Conservation (phyloP, 1,140 invertebrate genomes). For the Plodia interpunctella region DNA sequence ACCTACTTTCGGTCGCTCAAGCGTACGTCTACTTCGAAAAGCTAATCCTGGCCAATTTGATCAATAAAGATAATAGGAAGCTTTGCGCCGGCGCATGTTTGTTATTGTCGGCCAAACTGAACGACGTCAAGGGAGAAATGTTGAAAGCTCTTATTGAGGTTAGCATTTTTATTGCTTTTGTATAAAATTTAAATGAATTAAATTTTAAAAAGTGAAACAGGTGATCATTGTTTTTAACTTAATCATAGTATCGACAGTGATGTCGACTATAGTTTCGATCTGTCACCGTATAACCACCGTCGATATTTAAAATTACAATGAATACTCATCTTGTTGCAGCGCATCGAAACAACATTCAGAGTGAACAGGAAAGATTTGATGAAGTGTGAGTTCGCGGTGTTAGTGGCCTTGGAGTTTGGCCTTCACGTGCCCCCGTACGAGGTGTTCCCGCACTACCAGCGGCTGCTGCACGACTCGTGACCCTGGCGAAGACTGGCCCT, state of each 20-base stretch:
- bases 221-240: too few relatives aligned
- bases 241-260: too few relatives aligned
- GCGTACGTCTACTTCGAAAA: constrained; percentile 99
- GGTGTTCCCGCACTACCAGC: constrained; percentile 96
- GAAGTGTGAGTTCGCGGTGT: constrained; percentile 94
- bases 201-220: too few relatives aligned
- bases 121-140: constrained; percentile 95
- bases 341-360: constrained; percentile 93
- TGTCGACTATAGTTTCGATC: too few relatives aligned
- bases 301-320: too few relatives aligned
- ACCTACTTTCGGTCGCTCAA: constrained; percentile 95
- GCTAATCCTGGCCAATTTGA: constrained; percentile 92
- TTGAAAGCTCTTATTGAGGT: constrained; percentile 93
- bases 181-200: too few relatives aligned
- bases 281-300: too few relatives aligned
- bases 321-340: constrained; percentile 76
- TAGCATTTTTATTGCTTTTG: constrained; percentile 24
- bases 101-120: constrained; percentile 95
- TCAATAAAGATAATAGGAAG: constrained; percentile 97
- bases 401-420: constrained; percentile 96
- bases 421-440: constrained; percentile 94
- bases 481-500: constrained; percentile 43
- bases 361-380: constrained; percentile 94
- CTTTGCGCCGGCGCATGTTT: constrained; percentile 96
- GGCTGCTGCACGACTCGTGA: constrained; percentile 93